Base-by-base conservation (phyloP, 1,140 invertebrate species). In the Hylaeus volcanicus region DNA sequence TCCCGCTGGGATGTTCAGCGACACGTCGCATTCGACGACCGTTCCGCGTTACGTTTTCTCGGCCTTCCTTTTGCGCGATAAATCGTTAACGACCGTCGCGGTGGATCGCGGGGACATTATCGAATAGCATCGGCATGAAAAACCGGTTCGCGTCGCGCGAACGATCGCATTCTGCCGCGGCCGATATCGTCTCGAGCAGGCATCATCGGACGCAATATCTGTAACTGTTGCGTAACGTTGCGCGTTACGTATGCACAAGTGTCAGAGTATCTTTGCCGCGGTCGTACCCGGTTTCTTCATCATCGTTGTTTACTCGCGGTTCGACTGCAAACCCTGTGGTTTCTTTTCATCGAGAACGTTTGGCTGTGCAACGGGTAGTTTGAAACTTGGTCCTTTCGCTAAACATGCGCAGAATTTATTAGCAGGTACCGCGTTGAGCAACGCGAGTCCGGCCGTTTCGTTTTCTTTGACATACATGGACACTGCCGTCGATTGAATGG, bases 171-270 rank as follows among this genome's bases (percentile, higher is more conserved):
- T 84, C 70, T 65, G 69, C 82, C 69, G 51, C 64, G 45, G 53
- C 65, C 53, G 69, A 86, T 84, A 68, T 77, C 71, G 60, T 48
- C 45, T 51, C 71, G 63, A 74, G 71, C 63, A 70, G 41, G 84
- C 77, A 87, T 84, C 86, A 81, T 76, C 74, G 82, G 82, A 87
- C 82, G 74, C 79, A 83, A 82, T 73, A 82, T 87, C 60, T 81
- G 63, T 77, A 82, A 87, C 77, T 71, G 78, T 87, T 87, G 82
- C 82, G 73, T 76, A 87, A 87, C 85, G 48, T 60, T 55, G 60
- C 70, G 60, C 53, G 69, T 82, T 82, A 75, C 79, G 78, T 87
- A 77, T 79, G 85, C 72, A 74, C 76, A 53, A 81, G 73, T 69
- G 82, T 55, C 86, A 84, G 82, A 79, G 86, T 82, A 84, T 79